Evolutionary conservation across 37 sponge, comb jelly and placozoan species (phyloP).

Genomic region (Axinella damicornis): DNA sequence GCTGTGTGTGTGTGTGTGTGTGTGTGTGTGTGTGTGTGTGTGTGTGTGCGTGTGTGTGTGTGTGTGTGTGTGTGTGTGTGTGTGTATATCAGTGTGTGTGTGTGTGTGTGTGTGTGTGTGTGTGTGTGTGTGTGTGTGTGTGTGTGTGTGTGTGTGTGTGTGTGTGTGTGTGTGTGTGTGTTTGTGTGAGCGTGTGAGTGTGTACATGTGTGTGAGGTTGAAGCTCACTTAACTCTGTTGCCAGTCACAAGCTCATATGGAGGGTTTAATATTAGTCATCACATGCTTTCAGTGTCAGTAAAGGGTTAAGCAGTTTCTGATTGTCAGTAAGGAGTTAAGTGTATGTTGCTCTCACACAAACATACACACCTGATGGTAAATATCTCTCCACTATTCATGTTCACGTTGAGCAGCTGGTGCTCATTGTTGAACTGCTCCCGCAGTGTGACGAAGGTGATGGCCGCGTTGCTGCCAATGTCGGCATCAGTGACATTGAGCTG

Average conservation of each 20-base stretch:
- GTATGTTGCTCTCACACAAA: not conserved
- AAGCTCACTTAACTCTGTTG: too few species aligned
- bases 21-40: not conserved
- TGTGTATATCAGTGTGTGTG: not conserved
- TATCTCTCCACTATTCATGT: conserved; percentile 48
- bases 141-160: conserved; percentile 17
- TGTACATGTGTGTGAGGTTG: conserved; percentile 12
- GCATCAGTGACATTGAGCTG: conserved; percentile 48
- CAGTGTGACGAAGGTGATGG: not conserved
- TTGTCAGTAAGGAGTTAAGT: too few species aligned
- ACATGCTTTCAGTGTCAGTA: too few species aligned
- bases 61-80: not conserved
- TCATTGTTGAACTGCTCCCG: not conserved
- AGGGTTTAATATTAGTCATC: too few species aligned
- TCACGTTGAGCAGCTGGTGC: conserved; percentile 23
- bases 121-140: conserved; percentile 8
- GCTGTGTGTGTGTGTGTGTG: conserved; percentile 2
- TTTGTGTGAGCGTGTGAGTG: conserved; percentile 26
- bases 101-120: not conserved
- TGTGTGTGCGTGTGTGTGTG: not conserved
- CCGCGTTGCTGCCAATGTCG: conserved; percentile 49
- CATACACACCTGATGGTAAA: conserved; percentile 22
- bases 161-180: conserved; percentile 35
- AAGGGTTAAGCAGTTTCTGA: too few species aligned
- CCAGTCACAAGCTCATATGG: too few species aligned